Evolutionary conservation across 2,797 vertebrate species (phyloP).

Genomic region (Heterohyrax brucei): DNA sequence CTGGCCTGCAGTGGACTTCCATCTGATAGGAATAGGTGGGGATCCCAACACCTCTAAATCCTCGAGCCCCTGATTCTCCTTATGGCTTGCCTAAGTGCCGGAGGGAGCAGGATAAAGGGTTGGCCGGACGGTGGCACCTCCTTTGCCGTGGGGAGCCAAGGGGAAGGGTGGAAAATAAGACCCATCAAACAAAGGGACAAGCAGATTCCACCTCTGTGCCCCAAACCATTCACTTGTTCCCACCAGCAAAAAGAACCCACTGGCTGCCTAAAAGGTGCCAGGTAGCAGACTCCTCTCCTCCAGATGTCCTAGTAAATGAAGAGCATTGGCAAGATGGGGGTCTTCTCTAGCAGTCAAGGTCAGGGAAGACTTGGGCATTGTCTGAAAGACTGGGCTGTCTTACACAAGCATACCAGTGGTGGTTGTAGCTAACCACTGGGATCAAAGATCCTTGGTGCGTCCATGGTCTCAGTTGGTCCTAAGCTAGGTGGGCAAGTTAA

Average conservation of each 20-base stretch:
- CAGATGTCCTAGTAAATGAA: neutral
- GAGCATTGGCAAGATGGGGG: neutral
- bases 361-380: neutral
- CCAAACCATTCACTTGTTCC: neutral
- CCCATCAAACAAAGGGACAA: neutral
- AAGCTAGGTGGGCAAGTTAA: neutral
- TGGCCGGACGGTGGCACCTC: neutral
- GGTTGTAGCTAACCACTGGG: rapidly evolving
- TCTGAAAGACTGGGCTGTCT: neutral
- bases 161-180: neutral
- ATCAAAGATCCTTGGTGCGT: neutral
- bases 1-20: neutral
- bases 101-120: neutral
- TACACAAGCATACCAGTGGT: neutral
- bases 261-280: neutral
- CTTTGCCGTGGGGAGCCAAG: neutral
- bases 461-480: neutral
- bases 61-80: neutral
- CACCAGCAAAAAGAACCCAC: rapidly evolving
- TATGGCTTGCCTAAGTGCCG: rapidly evolving
- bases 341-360: neutral
- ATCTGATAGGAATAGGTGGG: neutral
- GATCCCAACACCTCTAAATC: neutral
- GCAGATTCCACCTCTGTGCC: neutral
- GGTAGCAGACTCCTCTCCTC: neutral